Conservation (phyloP, 2,797 vertebrate species). For the Danio jaintianensis region DNA sequence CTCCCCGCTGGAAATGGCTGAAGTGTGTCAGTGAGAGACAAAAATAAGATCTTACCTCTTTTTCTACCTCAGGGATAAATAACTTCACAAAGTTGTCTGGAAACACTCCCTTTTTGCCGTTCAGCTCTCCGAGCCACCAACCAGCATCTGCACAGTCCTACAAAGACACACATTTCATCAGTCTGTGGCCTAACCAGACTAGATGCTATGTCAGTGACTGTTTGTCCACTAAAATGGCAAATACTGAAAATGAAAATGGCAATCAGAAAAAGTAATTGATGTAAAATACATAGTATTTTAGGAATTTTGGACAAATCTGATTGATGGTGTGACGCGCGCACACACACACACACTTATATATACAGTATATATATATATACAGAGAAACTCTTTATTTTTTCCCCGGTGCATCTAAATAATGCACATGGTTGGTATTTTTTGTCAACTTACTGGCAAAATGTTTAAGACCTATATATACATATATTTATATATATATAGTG, state of each 20-base stretch:
- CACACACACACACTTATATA: no score
- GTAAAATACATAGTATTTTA: neutral
- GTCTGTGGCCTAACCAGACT: neutral
- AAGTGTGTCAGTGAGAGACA: slow-evolving; percentile 14
- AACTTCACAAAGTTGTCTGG: slow-evolving; percentile 98
- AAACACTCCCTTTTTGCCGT: slow-evolving; percentile 91
- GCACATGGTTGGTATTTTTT: no score
- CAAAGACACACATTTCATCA: slow-evolving; percentile 33
- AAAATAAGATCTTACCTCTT: slow-evolving; percentile 81
- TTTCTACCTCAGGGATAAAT: slow-evolving; percentile 90
- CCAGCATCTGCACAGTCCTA: slow-evolving; percentile 95
- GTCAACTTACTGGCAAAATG: no score
- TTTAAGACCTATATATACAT: no score
- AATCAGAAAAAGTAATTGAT: neutral
- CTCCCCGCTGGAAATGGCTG: neutral
- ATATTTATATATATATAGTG: no score
- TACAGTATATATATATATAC: neutral
- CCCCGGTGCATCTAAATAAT: no score
- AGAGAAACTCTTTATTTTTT: no score
- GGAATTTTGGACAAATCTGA: neutral
- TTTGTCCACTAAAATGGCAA: neutral
- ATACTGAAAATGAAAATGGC: neutral
- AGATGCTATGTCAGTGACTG: neutral
- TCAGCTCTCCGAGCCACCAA: slow-evolving; percentile 97
- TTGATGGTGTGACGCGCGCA: no score